Evolutionary conservation across 2,113 vertebrate genomes (phyloP).

Genomic region (Rhinichthys klamathensis): DNA sequence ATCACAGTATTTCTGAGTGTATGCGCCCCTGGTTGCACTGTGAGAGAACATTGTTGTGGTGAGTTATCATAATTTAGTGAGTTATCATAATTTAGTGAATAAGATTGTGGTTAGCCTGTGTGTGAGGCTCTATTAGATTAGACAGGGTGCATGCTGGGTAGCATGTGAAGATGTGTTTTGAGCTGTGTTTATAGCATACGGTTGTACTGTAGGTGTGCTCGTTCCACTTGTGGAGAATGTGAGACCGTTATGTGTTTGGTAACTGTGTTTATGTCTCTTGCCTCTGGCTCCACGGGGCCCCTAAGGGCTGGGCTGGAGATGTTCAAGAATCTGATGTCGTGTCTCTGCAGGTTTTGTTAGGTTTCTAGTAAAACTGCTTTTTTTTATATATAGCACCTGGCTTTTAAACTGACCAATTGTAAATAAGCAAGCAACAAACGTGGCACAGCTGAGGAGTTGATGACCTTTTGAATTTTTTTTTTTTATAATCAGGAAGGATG

Average conservation of each 20-base stretch:
- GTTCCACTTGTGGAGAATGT: slow-evolving; percentile 20
- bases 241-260: slow-evolving; percentile 27
- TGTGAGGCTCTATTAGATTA: slow-evolving; percentile 35
- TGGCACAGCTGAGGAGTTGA: slow-evolving; percentile 4
- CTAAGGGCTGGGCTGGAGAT: slow-evolving; percentile 40
- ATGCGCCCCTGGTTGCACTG: background rate
- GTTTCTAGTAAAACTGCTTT: slow-evolving; percentile 49
- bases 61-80: slow-evolving; percentile 19
- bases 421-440: background rate
- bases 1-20: background rate
- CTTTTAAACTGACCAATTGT: slow-evolving; percentile 37
- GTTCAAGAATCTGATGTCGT: slow-evolving; percentile 35
- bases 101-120: slow-evolving; percentile 3
- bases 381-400: slow-evolving; percentile 39
- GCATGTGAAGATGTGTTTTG: slow-evolving; percentile 15
- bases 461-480: slow-evolving; percentile 41
- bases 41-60: slow-evolving; percentile 15
- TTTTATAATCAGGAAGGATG: background rate
- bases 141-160: slow-evolving; percentile 18
- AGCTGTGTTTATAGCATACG: background rate
- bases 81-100: slow-evolving; percentile 20
- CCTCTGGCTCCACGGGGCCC: slow-evolving; percentile 25
- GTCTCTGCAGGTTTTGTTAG: slow-evolving; percentile 51
- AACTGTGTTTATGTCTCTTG: slow-evolving; percentile 24
- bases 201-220: background rate